Evolutionary conservation across 2,888 invertebrate genomes (phyloP), one percentile per base, ranked within the genome.

Genomic region (Standfussiana lucernea): DNA sequence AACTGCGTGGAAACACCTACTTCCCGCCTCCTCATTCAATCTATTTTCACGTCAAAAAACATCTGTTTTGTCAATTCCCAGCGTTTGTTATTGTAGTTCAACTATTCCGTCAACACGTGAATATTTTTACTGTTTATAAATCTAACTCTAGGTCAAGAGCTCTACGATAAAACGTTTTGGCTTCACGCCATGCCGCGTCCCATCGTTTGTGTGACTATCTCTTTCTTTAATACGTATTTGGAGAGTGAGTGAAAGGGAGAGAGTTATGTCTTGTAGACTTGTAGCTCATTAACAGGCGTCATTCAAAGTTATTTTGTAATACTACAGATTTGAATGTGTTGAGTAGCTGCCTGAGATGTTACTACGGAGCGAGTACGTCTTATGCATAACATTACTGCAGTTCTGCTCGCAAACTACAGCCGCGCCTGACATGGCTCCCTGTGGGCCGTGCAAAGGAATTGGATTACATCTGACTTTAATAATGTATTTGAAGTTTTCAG

Each of bases 101-200:
- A 80, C 85, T 88, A 89, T 90, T 89, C 88, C 86, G 78, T 84
- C 78, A 87, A 88, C 83, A 86, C 77, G 79, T 77, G 79, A 77
- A 87, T 86, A 87, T 86, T 90, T 89, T 84, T 85, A 86, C 85
- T 89, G 86, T 90, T 90, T 92, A 91, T 91, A 92, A 93, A 93
- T 92, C 90, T 91, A 93, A 90, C 93, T 94, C 94, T 95, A 95
- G 95, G 95, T 95, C 95, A 95, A 94, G 93, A 92, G 91, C 91
- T 92, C 82, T 85, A 78, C 86, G 88, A 90, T 92, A 89, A 86
- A 90, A 75, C 82, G 85, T 89, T 89, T 92, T 95, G 95, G 95
- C 94, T 85, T 59, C 71, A 66, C 74, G 94, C 95, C 94, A 93
- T 90, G 78, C 64, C 56, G 53, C 79, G 65, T 74, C 62, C 66